These are phyloP conservation scores for Dinocampus coccinellae DNA, from an alignment of 2,888 invertebrate genomes.

Conservation along the genomic window DNA sequence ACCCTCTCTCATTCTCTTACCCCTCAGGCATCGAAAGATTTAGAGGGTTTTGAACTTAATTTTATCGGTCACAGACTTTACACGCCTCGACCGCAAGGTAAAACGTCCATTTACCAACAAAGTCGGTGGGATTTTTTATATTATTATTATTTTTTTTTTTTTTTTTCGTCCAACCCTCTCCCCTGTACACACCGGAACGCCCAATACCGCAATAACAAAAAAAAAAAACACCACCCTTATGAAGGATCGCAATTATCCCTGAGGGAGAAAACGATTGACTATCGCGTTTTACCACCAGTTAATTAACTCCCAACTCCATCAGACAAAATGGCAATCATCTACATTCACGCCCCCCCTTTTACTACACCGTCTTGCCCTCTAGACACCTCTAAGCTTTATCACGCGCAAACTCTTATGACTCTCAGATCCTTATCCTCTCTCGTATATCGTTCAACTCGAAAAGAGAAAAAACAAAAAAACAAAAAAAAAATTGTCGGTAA, in stretches of 20 bases:
- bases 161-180: not conserved
- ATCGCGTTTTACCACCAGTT: constrained; percentile 14
- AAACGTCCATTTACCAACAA: not conserved
- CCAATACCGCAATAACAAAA: not conserved
- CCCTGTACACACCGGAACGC: not conserved
- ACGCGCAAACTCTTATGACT: constrained; percentile 13
- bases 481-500: not conserved
- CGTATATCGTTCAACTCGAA: not conserved
- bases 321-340: constrained; percentile 24
- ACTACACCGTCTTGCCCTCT: not conserved
- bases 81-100: not conserved
- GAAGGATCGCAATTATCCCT: not conserved
- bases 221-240: not conserved
- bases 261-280: not conserved
- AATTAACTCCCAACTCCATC: constrained; percentile 12
- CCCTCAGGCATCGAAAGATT: not conserved
- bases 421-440: not conserved
- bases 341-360: not conserved
- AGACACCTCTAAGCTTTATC: constrained; percentile 9
- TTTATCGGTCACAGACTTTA: constrained; percentile 4
- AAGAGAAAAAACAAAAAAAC: not conserved
- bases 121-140: not conserved
- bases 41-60: not conserved
- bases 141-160: no score
- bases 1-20: not conserved